Percentiles rank a stretch among this genome's conserved stretches.
Conservation (phyloP, 2,797 vertebrate species). For the Limosa lapponica region DNA sequence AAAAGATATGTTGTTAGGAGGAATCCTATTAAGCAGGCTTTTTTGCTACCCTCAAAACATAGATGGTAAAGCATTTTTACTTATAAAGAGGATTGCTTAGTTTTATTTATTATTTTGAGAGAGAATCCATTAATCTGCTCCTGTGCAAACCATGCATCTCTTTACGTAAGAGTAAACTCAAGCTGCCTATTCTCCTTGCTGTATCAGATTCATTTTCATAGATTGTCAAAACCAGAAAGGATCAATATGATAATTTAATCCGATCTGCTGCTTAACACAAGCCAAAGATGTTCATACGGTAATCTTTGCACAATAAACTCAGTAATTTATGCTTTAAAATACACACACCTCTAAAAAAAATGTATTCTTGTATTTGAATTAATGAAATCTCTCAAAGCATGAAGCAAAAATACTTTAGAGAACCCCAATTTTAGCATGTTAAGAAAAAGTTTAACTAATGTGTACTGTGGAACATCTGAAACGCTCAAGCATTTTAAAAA, state of each 20-base stretch:
- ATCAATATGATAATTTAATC: constrained; percentile 64
- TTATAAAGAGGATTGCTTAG: constrained; percentile 50
- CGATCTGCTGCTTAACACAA: constrained; percentile 36
- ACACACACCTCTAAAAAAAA: background rate
- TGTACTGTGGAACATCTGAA: background rate
- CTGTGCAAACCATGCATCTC: background rate
- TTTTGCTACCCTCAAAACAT: constrained; percentile 37
- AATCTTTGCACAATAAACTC: constrained; percentile 8
- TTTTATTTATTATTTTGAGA: constrained; percentile 49
- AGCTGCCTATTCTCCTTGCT: background rate
- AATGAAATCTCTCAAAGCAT: background rate
- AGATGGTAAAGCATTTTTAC: constrained; percentile 57
- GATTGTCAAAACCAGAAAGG: constrained; percentile 39
- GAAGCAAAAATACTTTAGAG: background rate
- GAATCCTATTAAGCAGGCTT: constrained; percentile 58
- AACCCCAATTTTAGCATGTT: background rate
- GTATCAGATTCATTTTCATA: constrained; percentile 21
- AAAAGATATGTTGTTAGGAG: constrained; percentile 63
- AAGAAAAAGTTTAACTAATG: background rate
- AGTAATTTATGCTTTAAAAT: constrained; percentile 13
- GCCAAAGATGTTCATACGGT: background rate
- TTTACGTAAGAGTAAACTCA: constrained; percentile 1
- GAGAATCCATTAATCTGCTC: constrained; percentile 30
- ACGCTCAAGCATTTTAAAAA: background rate
- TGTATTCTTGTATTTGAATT: background rate